These are phyloP conservation scores for Carollia perspicillata DNA, from an alignment of 2,113 vertebrate species.

Conservation along the genomic window DNA sequence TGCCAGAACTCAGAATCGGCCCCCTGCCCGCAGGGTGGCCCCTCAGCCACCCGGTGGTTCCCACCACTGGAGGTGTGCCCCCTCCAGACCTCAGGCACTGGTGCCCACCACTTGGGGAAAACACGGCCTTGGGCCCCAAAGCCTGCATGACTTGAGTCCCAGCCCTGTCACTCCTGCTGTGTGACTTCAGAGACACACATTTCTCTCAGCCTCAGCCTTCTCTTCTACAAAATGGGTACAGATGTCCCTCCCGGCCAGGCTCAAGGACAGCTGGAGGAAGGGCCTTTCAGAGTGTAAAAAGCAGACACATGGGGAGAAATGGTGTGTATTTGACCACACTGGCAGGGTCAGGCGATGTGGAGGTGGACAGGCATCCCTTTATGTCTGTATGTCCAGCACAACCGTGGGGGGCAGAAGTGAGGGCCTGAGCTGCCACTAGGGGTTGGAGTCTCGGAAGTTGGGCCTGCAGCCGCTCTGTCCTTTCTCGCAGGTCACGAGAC, in stretches of 20 bases:
- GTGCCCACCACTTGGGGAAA: background rate
- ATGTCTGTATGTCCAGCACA: background rate
- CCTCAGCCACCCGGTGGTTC: rapidly evolving
- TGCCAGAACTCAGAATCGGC: background rate
- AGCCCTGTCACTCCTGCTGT: background rate
- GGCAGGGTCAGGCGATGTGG: background rate
- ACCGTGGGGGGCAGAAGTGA: background rate
- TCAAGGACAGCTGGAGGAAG: background rate
- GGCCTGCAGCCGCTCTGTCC: background rate
- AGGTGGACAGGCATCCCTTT: background rate
- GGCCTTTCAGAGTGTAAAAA: background rate
- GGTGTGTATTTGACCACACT: rapidly evolving
- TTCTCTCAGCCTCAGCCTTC: background rate
- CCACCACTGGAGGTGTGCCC: too few species aligned
- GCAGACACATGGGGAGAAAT: rapidly evolving
- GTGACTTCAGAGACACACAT: background rate
- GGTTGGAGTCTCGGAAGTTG: background rate
- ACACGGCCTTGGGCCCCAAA: background rate
- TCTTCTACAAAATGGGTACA: background rate
- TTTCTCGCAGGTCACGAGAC: slow-evolving; percentile 90
- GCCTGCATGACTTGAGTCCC: too few species aligned
- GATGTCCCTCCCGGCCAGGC: background rate
- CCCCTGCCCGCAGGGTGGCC: too few species aligned
- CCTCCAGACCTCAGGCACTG: background rate
- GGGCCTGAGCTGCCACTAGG: background rate